phyloP scores from a whole-genome alignment of 2,113 vertebrate species.

The Eclectus roratus region DNA sequence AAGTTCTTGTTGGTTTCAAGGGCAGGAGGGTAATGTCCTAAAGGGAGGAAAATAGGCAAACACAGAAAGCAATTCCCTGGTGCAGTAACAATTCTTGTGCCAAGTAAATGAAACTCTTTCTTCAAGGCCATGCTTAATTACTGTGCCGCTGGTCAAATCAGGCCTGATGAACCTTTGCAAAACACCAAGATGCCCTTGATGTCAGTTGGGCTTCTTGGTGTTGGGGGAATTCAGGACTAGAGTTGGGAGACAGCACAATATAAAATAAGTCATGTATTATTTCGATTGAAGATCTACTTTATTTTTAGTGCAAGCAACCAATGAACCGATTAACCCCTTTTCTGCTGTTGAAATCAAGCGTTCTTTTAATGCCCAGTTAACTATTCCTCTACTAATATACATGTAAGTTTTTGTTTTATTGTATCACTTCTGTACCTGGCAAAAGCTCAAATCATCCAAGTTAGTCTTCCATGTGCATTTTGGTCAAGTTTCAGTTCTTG shows the following conservation, averaged over 20 bases:
- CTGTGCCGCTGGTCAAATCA: background rate
- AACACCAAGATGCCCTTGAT: background rate
- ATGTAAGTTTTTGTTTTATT: constrained; percentile 40
- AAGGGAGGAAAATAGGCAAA: constrained; percentile 9
- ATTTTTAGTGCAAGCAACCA: constrained; percentile 2
- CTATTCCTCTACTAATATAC: background rate
- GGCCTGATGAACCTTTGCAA: background rate
- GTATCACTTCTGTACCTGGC: background rate
- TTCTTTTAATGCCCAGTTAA: constrained; percentile 26
- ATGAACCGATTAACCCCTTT: background rate
- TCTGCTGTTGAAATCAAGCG: constrained; percentile 6
- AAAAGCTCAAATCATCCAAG: constrained; percentile 38
- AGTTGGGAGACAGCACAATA: background rate
- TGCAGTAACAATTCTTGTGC: background rate
- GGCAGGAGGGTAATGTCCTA: background rate
- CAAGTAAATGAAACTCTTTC: background rate
- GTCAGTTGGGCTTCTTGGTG: background rate
- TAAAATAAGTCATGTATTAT: background rate
- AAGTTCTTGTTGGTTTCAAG: background rate
- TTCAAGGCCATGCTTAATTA: background rate
- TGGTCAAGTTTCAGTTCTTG: constrained; percentile 54
- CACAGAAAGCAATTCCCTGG: background rate
- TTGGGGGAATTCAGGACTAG: background rate
- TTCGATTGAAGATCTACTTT: constrained; percentile 10
- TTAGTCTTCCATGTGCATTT: constrained; percentile 49